Evolutionary conservation across 2,113 vertebrate genomes (phyloP).

Genomic region (Paradisaea rubra): DNA sequence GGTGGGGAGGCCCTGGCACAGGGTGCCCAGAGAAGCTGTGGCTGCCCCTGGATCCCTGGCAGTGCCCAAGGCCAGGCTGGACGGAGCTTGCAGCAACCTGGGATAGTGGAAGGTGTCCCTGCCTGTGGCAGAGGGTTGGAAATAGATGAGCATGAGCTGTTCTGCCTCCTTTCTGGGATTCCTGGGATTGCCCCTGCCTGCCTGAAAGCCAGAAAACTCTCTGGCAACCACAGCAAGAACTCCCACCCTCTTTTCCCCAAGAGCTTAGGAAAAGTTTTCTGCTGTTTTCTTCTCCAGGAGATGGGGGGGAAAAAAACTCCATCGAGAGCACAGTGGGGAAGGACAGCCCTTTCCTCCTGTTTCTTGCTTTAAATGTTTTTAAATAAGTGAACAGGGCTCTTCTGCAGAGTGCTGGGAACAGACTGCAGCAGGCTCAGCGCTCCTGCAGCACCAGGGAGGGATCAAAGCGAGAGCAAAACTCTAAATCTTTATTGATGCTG

Average conservation of each 20-base stretch:
- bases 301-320: rapidly evolving
- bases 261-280: background rate
- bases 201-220: background rate
- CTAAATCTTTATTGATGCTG: background rate
- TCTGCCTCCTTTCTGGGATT: background rate
- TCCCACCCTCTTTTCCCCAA: background rate
- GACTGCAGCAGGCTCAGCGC: rapidly evolving
- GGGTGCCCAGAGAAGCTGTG: background rate
- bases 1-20: background rate
- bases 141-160: background rate
- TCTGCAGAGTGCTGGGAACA: background rate
- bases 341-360: background rate
- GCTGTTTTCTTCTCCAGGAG: background rate
- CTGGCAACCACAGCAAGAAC: background rate
- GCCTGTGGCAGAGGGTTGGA: background rate
- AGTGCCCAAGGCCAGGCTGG: background rate
- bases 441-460: background rate
- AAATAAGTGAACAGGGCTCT: background rate
- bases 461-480: background rate
- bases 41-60: background rate
- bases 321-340: background rate
- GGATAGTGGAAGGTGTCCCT: background rate
- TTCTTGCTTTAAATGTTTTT: background rate
- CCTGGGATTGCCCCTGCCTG: background rate
- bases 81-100: rapidly evolving